Base-by-base conservation (phyloP, 2,888 invertebrate species). In the Scaeva pyrastri region DNA sequence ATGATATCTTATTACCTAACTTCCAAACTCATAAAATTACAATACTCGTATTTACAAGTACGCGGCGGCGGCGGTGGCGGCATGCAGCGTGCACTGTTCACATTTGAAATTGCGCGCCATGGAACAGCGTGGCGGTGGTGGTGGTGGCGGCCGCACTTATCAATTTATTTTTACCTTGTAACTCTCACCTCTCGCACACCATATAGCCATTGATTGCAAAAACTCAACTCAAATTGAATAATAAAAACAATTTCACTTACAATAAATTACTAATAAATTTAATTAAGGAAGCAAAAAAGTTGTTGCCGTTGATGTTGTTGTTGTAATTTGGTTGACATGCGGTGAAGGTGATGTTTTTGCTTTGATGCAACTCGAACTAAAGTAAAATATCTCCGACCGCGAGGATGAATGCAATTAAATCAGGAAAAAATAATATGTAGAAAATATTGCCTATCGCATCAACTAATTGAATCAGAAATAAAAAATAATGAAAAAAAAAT, bases 221-320 rank as follows among this genome's bases (percentile, higher is more conserved):
- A 48, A 76, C 80, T 55, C 45, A 66, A 76, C 80, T 55, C 45
- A 66, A 76, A 79, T 71, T 75, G 80, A 76, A 85, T 80, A 85
- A 79, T 72, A 79, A 84, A 84, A 71, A 79, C 84, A 84, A 79
- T 84, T 84, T 84, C 79, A 84, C 84, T 84, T 75, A 41, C 21
- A 14, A 21, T n/a, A n/a, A n/a, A n/a, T 39, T 60, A 60, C 41
- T 60, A 79, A 43, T 64, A 84, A 73, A 71, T 48, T 66, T 70
- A 70, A 75, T 82, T 82, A 68, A 71, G 71, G 66, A 75, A 84
- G 50, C 72, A 76, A 71, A 74, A 56, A 36, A 39, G 10, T 19
- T 66, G 48, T 16, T 43, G 39, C 14, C 41, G 64, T 62, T 58
- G 58, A 45, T n/a, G n/a, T 16, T 41, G 36, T 39, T 60, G 64